phyloP scores from a whole-genome alignment of 2,888 invertebrate species.

The Himalopsyche anomala region DNA sequence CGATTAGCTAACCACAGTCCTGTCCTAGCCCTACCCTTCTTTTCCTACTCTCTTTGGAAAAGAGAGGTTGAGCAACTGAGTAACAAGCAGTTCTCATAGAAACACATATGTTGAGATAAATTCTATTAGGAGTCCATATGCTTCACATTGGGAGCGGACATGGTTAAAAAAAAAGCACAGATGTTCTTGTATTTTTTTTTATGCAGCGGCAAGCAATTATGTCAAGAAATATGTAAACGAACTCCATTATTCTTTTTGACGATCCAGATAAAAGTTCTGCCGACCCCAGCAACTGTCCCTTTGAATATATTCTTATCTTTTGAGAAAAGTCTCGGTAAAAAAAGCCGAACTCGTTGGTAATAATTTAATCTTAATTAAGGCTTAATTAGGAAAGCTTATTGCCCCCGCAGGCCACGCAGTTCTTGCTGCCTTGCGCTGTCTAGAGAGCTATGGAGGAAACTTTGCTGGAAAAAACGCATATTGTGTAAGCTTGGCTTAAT shows the following conservation, averaged over 20 bases:
- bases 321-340: slow-evolving; percentile 39
- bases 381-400: slow-evolving; percentile 58
- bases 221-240: neutral
- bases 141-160: too few relatives aligned
- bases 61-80: too few relatives aligned
- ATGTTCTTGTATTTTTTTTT: neutral
- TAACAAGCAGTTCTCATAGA: too few relatives aligned
- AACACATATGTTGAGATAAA: too few relatives aligned
- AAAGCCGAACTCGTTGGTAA: slow-evolving; percentile 47
- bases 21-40: too few relatives aligned
- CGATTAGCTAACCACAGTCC: too few relatives aligned
- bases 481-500: slow-evolving; percentile 11
- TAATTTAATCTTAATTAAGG: slow-evolving; percentile 62
- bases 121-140: too few relatives aligned
- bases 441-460: neutral
- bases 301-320: slow-evolving; percentile 44
- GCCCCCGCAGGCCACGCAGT: slow-evolving; percentile 44
- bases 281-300: slow-evolving; percentile 36
- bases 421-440: neutral
- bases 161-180: too few relatives aligned
- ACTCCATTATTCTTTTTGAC: neutral
- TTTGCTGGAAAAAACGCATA: neutral
- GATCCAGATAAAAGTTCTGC: neutral
- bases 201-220: neutral
- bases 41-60: too few relatives aligned